Evolutionary conservation across 2,113 vertebrate genomes (phyloP).

Genomic region (Saccopteryx bilineata): DNA sequence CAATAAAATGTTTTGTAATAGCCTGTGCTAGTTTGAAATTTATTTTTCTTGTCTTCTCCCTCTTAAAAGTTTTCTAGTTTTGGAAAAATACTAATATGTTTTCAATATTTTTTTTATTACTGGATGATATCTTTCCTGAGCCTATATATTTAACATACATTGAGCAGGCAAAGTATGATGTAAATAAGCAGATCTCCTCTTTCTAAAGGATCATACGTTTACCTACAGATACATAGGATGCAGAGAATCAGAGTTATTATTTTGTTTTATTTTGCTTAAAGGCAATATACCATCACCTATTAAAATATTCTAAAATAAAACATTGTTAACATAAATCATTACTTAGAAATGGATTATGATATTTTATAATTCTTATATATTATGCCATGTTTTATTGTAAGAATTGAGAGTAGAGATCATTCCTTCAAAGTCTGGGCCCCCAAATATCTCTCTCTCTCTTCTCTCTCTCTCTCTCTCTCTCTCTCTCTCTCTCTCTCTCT

Average conservation of each 20-base stretch:
- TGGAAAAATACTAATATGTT: not conserved
- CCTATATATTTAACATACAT: not conserved
- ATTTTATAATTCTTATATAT: not conserved
- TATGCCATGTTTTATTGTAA: not conserved
- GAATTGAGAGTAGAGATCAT: not conserved
- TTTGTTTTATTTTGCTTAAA: not conserved
- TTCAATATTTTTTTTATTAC: not conserved
- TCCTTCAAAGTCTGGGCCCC: not conserved
- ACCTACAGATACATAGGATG: not conserved
- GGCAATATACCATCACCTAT: not conserved
- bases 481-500: too few relatives aligned
- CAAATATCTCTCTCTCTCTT: not conserved
- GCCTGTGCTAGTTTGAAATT: not conserved
- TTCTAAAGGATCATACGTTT: not conserved
- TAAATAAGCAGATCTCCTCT: not conserved
- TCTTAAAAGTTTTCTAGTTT: not conserved
- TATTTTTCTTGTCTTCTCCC: not conserved
- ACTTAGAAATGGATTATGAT: not conserved
- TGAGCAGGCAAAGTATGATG: not conserved
- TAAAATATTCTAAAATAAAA: conserved; percentile 19
- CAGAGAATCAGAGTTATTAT: not conserved
- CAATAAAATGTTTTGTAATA: not conserved
- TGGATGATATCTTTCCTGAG: not conserved
- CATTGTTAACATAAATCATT: not conserved
- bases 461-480: too few relatives aligned